A percentile compares a stretch with the other conserved stretches of the same genome.
phyloP scores from a whole-genome alignment of 2,888 invertebrate genomes.

The Abscondita cerata region DNA sequence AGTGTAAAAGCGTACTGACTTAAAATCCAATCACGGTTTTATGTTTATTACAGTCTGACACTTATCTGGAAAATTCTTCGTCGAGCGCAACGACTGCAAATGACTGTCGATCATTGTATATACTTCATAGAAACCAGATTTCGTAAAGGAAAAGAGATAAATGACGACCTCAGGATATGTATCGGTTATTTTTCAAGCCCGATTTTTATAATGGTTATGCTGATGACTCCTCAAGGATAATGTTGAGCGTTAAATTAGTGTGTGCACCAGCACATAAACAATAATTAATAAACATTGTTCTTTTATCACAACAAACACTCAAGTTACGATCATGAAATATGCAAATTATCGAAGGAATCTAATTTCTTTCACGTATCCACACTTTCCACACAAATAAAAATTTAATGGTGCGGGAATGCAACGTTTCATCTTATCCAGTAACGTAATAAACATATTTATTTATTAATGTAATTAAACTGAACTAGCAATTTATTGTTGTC shows the following conservation, averaged over 20 bases:
- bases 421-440: no score
- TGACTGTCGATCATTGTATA: slow-evolving; percentile 9
- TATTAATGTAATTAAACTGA: no score
- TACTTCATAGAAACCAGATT: slow-evolving; percentile 4
- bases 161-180: slow-evolving; percentile 4
- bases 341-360: no score
- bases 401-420: no score
- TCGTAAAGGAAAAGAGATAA: slow-evolving; percentile 7
- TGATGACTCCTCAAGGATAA: slow-evolving; percentile 4
- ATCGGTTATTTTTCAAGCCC: background rate
- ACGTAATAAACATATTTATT: no score
- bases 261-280: no score
- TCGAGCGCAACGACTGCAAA: slow-evolving; percentile 19
- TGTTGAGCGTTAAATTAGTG: background rate
- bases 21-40: slow-evolving; percentile 25
- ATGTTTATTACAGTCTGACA: slow-evolving; percentile 24
- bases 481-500: no score
- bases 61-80: slow-evolving; percentile 17
- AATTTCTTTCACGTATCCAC: no score
- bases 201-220: background rate
- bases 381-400: no score
- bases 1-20: slow-evolving; percentile 14
- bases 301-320: no score
- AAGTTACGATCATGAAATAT: no score
- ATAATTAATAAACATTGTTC: no score